Conservation (phyloP, 2,888 invertebrate genomes). For the Allolobophora icterica region DNA sequence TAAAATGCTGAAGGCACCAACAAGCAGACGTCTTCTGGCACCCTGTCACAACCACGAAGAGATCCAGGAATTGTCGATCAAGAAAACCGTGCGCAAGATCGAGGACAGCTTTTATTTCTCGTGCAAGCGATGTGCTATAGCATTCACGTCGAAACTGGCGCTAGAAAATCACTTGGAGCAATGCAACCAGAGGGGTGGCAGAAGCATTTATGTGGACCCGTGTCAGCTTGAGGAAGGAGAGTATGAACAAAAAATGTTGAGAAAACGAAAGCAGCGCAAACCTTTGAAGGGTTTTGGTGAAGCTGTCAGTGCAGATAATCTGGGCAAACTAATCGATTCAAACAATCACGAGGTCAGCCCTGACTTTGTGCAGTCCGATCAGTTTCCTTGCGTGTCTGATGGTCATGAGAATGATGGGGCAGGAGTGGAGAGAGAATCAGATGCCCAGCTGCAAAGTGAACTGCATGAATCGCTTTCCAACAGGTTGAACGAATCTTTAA, state of each 20-base stretch:
- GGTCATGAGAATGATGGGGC: background rate
- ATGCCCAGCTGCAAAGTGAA: background rate
- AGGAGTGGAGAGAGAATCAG: background rate
- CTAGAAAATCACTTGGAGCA: background rate
- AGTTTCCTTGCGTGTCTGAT: background rate
- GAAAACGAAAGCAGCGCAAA: constrained; percentile 24
- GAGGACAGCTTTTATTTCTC: constrained; percentile 21
- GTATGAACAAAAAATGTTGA: background rate
- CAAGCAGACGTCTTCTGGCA: background rate
- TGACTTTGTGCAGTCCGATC: background rate
- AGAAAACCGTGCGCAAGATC: constrained; percentile 18
- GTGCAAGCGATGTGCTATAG: background rate
- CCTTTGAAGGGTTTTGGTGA: constrained; percentile 1
- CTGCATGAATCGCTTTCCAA: background rate
- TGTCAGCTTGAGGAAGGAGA: background rate
- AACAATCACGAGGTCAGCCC: background rate
- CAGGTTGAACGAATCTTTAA: background rate
- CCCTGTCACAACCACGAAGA: constrained; percentile 25
- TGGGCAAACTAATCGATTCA: background rate
- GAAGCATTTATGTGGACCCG: background rate
- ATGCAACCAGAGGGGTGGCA: background rate
- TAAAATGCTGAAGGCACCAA: constrained; percentile 19
- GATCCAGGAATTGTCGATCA: constrained; percentile 24
- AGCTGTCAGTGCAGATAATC: background rate
- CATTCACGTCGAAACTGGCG: background rate